A percentile compares a stretch with the other conserved stretches of the same genome.
Evolutionary conservation across 37 sponge, comb jelly and placozoan species (phyloP).

Genomic region (Spongilla lacustris): DNA sequence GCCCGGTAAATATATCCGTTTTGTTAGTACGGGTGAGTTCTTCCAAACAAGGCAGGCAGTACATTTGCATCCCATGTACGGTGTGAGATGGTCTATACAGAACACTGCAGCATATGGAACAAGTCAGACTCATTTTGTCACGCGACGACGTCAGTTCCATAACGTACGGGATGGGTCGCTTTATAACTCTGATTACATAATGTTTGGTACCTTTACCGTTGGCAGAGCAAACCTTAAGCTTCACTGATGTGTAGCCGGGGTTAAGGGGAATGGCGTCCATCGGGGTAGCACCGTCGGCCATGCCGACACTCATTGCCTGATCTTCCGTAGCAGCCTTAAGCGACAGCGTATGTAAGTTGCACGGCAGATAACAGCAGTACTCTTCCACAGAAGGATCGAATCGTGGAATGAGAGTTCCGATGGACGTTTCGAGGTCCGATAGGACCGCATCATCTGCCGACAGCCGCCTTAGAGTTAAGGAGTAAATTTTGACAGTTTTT

Average conservation of each 20-base stretch:
- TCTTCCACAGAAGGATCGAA: slow-evolving; percentile 59
- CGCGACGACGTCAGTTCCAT: slow-evolving; percentile 34
- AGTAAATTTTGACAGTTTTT: slow-evolving; percentile 80
- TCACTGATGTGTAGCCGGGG: slow-evolving; percentile 59
- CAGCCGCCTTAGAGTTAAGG: slow-evolving; percentile 63
- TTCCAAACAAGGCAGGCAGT: slow-evolving; percentile 71
- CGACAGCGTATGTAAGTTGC: slow-evolving; percentile 42
- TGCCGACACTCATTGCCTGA: slow-evolving; percentile 50
- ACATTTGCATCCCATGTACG: slow-evolving; percentile 32
- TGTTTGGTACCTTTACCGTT: slow-evolving; percentile 46
- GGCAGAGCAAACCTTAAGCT: slow-evolving; percentile 64
- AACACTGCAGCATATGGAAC: slow-evolving; percentile 73
- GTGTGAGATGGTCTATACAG: slow-evolving; percentile 54
- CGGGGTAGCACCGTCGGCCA: slow-evolving; percentile 43
- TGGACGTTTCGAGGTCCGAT: slow-evolving; percentile 64
- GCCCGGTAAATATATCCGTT: slow-evolving; percentile 75
- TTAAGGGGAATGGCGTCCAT: slow-evolving; percentile 55
- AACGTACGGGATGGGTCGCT: slow-evolving; percentile 26
- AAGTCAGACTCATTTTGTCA: slow-evolving; percentile 11
- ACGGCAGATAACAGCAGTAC: slow-evolving; percentile 78
- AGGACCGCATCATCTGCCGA: slow-evolving; percentile 86
- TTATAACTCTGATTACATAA: slow-evolving; percentile 64
- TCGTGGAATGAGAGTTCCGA: slow-evolving; percentile 67
- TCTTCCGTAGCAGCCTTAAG: slow-evolving; percentile 76
- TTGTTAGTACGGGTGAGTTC: slow-evolving; percentile 86